Base-by-base conservation (phyloP, 2,888 invertebrate genomes). In the Pheosia gnoma region DNA sequence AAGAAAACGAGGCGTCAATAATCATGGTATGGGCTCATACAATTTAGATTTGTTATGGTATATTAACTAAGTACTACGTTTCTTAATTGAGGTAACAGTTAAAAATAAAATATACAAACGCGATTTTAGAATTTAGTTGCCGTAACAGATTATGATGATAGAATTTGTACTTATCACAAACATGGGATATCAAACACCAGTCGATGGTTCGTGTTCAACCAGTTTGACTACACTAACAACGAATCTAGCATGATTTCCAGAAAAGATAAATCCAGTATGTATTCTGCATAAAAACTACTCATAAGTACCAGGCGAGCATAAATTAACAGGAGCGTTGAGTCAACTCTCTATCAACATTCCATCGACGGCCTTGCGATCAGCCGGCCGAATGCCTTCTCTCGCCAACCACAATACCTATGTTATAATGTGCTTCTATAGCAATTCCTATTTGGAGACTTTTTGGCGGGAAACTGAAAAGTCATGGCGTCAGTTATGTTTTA, bases 331-430 rank as follows among this genome's bases (percentile, higher is more conserved):
- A 61, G 64, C 58, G 75, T 72, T 78, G 81, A 83, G 81, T 79
- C 83, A 82, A 82, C 88, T 87, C 86, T 89, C 87, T 84, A 87
- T 83, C 85, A 62, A 72, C 88, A 89, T 89, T 88, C 89, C 88
- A 77, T 68, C 49, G 67, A 59, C 77, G 83, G 80, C 84, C 84
- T 86, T 86, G 84, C 74, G 71, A 81, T 73, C 81, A 77, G 75
- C 69, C 63, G 78, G 75, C 68, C 63, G 78, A 80, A 75, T 82
- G 75, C 79, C 79, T 79, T 79, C 77, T 72, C 75, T 74, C 72
- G 68, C 68, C 73, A 68, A 73, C 72, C 74, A 70, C 68, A 25
- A 25, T 25, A 25, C 25, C 25, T 58, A 62, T 66, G 58, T 66
- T 65, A 71, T 68, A 68, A 70, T 71, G 76, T 73, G 71, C 54